phyloP scores from a whole-genome alignment of 2,888 invertebrate genomes.

The Meiosimyza decipiens region DNA sequence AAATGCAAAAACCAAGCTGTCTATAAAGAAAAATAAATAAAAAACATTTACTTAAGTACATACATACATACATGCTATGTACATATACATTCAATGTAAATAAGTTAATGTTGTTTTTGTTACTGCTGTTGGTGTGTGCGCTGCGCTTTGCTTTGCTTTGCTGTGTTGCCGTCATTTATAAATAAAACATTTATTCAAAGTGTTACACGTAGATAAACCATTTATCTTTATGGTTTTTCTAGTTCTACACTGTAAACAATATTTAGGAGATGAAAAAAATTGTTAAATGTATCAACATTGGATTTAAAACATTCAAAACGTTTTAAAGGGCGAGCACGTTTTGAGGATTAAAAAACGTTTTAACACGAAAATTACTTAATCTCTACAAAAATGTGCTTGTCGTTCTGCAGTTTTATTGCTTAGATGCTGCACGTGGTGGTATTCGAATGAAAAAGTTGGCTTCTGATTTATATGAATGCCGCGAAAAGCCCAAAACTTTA shows the following conservation, averaged over 20 bases:
- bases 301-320: background rate
- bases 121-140: background rate
- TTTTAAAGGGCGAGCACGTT: background rate
- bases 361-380: too few species aligned
- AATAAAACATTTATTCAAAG: conserved; percentile 58
- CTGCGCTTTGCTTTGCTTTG: background rate
- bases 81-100: too few species aligned
- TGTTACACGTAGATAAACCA: conserved; percentile 60
- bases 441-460: too few species aligned
- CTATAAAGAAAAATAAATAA: too few species aligned
- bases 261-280: background rate
- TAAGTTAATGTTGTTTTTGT: conserved; percentile 3
- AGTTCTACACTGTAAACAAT: background rate
- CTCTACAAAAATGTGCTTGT: too few species aligned
- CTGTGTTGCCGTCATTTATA: conserved; percentile 37
- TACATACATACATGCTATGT: too few species aligned
- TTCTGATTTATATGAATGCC: too few species aligned
- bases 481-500: too few species aligned
- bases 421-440: too few species aligned
- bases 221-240: conserved; percentile 56
- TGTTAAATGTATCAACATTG: background rate
- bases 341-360: conserved; percentile 2
- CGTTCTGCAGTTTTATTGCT: too few species aligned
- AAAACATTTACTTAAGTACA: too few species aligned
- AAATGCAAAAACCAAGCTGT: background rate